Percentiles rank a stretch among this genome's conserved stretches.
Conservation (phyloP, 2,113 vertebrate genomes). For the Callorhinus ursinus region DNA sequence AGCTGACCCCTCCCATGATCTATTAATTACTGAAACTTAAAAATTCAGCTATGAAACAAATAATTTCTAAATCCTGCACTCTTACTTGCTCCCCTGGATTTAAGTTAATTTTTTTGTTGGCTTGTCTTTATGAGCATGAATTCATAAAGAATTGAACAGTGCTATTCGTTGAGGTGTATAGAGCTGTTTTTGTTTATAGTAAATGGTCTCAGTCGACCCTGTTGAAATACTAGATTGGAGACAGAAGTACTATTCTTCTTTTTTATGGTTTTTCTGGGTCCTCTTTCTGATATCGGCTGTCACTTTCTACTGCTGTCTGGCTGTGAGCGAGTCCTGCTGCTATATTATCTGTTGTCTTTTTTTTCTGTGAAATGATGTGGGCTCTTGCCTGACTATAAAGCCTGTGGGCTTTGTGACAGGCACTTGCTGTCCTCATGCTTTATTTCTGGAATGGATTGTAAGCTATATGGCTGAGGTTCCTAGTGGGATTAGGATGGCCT, state of each 20-base stretch:
- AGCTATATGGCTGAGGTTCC: background rate
- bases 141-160: slow-evolving; percentile 48
- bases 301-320: slow-evolving; percentile 45
- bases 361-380: background rate
- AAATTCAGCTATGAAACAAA: background rate
- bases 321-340: background rate
- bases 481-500: background rate
- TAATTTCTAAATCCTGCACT: background rate
- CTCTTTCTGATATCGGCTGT: slow-evolving; percentile 59
- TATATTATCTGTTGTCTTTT: background rate
- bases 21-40: slow-evolving; percentile 42
- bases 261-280: slow-evolving; percentile 44
- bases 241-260: slow-evolving; percentile 60
- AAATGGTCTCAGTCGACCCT: background rate
- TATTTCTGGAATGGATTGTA: background rate
- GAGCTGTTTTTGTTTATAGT: slow-evolving; percentile 50
- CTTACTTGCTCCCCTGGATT: background rate
- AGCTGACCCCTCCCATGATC: background rate
- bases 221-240: slow-evolving; percentile 57
- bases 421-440: background rate
- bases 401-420: slow-evolving; percentile 1
- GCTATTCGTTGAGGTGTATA: slow-evolving; percentile 37
- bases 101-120: background rate
- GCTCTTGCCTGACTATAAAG: background rate
- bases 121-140: background rate